These are phyloP conservation scores for Pachliopta kotzebuea DNA, from an alignment of 2,888 invertebrate species.

Conservation along the genomic window DNA sequence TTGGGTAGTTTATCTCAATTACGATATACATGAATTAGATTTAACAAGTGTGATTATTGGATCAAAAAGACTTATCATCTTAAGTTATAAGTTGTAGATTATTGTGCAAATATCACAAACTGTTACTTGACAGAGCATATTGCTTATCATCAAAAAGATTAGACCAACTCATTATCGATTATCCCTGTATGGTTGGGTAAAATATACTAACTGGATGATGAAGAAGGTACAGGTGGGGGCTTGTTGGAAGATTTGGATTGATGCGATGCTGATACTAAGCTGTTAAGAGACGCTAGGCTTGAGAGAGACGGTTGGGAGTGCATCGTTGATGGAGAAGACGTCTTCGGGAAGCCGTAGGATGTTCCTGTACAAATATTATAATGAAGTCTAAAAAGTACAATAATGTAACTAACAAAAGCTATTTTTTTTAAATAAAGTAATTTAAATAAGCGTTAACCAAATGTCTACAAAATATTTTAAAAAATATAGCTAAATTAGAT, in stretches of 20 bases:
- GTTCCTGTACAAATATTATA: slow-evolving; percentile 49
- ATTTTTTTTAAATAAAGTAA: too few relatives aligned
- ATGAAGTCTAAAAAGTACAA: too few relatives aligned
- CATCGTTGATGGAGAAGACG: slow-evolving; percentile 73
- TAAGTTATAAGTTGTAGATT: not conserved
- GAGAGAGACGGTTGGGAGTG: slow-evolving; percentile 64
- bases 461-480: too few relatives aligned
- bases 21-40: too few relatives aligned
- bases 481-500: too few relatives aligned
- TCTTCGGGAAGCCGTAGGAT: slow-evolving; percentile 73
- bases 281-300: slow-evolving; percentile 69
- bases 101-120: not conserved
- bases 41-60: too few relatives aligned
- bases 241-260: slow-evolving; percentile 52
- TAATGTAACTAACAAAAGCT: too few relatives aligned
- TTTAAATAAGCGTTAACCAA: too few relatives aligned
- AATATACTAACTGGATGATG: slow-evolving; percentile 53
- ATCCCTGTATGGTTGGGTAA: not conserved
- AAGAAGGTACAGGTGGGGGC: slow-evolving; percentile 37
- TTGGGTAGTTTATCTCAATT: too few relatives aligned
- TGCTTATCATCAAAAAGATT: not conserved
- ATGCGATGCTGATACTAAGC: slow-evolving; percentile 62
- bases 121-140: not conserved
- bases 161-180: not conserved
- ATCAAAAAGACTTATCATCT: not conserved